These are phyloP conservation scores for Sipha maydis DNA, from an alignment of 2,888 invertebrate species.

Conservation along the genomic window DNA sequence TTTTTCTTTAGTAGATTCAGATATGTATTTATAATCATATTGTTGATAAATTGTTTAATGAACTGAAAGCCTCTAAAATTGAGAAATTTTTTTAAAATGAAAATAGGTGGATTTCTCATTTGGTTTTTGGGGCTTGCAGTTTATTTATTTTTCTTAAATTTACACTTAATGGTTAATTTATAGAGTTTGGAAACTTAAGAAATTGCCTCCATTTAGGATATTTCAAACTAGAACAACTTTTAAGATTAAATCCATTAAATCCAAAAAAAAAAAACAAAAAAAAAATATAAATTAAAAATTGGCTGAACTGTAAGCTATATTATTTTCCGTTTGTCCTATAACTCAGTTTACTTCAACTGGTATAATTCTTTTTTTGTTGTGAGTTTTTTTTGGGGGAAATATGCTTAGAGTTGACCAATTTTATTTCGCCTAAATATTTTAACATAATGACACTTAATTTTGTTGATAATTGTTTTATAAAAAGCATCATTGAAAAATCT, in stretches of 20 bases:
- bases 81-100: constrained; percentile 28
- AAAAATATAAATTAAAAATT: constrained; percentile 40
- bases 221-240: constrained; percentile 36
- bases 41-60: constrained; percentile 46
- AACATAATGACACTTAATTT: too few relatives aligned
- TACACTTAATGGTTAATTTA: constrained; percentile 14
- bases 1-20: constrained; percentile 58
- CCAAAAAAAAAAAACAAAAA: constrained; percentile 39
- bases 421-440: neutral
- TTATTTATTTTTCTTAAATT: constrained; percentile 29
- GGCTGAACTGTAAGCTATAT: constrained; percentile 37
- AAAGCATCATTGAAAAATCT: too few relatives aligned
- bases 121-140: constrained; percentile 52
- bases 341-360: constrained; percentile 37
- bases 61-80: constrained; percentile 57
- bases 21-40: constrained; percentile 56
- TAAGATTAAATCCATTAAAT: constrained; percentile 39
- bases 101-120: constrained; percentile 46
- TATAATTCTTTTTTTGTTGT: constrained; percentile 46
- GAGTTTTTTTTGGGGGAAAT: constrained; percentile 41
- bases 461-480: neutral
- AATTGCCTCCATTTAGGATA: constrained; percentile 27
- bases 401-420: constrained; percentile 51
- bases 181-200: constrained; percentile 4
- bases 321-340: constrained; percentile 52